These are phyloP conservation scores for Fragum sueziense DNA, from an alignment of 2,888 invertebrate species.

Conservation along the genomic window DNA sequence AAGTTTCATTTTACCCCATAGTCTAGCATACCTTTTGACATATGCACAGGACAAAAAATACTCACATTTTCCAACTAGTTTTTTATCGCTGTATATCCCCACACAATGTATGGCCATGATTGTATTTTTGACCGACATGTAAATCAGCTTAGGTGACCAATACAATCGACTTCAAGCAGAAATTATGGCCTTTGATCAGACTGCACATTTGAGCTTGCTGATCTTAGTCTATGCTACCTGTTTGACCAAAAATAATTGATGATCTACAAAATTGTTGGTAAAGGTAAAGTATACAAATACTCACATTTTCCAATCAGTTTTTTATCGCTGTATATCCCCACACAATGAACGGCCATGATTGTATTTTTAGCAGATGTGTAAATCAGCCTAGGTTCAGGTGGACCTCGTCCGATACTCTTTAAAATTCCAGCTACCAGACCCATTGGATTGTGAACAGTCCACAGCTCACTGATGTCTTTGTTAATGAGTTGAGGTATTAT, in stretches of 20 bases:
- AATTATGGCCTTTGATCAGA: no score
- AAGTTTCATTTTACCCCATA: no score
- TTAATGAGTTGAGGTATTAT: constrained; percentile 91
- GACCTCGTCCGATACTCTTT: constrained; percentile 85
- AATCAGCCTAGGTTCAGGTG: constrained; percentile 91
- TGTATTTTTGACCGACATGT: constrained; percentile 90
- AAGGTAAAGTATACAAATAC: no score
- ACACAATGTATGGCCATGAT: constrained; percentile 93
- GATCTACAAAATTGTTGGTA: no score
- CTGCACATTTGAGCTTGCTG: no score
- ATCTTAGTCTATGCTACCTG: no score
- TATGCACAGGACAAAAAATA: no score
- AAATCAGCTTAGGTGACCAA: constrained; percentile 91
- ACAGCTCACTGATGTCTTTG: constrained; percentile 92
- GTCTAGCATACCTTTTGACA: no score
- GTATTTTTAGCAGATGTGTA: constrained; percentile 91
- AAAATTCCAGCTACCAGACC: constrained; percentile 87
- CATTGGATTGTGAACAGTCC: constrained; percentile 91
- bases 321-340: constrained; percentile 93
- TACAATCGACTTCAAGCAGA: no score
- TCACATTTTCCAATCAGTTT: constrained; percentile 91
- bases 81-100: constrained; percentile 92
- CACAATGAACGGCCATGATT: constrained; percentile 91
- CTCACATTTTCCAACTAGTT: constrained; percentile 91
- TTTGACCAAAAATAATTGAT: no score